phyloP scores from a whole-genome alignment of 1,140 invertebrate genomes.

The Tetramorium parvispinum region DNA sequence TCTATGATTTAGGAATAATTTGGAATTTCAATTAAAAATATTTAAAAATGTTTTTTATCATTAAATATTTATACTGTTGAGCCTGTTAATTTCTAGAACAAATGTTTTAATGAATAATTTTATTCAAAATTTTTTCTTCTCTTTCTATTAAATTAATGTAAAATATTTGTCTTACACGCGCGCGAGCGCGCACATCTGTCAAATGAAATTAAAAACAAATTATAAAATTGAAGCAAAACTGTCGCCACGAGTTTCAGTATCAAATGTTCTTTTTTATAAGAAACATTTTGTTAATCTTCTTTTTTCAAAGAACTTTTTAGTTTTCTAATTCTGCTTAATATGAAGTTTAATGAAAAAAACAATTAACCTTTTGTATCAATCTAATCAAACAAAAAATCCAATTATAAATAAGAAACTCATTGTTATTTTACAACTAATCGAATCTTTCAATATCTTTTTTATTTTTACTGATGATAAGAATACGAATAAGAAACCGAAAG shows the following conservation, averaged over 20 bases:
- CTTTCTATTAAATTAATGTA: neutral
- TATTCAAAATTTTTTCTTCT: neutral
- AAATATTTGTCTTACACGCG: neutral
- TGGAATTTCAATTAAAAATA: neutral
- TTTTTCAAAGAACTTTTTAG: neutral
- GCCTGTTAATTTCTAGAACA: neutral
- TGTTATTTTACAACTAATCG: neutral
- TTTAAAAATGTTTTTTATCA: neutral
- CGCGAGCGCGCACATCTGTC: neutral
- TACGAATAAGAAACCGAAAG: neutral
- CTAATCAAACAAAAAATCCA: neutral
- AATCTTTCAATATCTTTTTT: neutral
- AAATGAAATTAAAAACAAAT: neutral
- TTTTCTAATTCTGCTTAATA: neutral
- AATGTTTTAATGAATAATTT: constrained; percentile 10
- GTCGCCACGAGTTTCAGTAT: neutral
- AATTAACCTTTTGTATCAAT: neutral
- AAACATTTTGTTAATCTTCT: neutral
- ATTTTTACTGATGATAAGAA: neutral
- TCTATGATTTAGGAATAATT: neutral
- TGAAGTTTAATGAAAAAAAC: neutral
- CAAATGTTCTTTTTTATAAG: neutral
- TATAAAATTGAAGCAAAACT: neutral
- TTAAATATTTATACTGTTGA: neutral
- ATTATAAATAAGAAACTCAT: neutral